Conservation (phyloP, 2,113 vertebrate species). For the Actenoides lindsayi region DNA sequence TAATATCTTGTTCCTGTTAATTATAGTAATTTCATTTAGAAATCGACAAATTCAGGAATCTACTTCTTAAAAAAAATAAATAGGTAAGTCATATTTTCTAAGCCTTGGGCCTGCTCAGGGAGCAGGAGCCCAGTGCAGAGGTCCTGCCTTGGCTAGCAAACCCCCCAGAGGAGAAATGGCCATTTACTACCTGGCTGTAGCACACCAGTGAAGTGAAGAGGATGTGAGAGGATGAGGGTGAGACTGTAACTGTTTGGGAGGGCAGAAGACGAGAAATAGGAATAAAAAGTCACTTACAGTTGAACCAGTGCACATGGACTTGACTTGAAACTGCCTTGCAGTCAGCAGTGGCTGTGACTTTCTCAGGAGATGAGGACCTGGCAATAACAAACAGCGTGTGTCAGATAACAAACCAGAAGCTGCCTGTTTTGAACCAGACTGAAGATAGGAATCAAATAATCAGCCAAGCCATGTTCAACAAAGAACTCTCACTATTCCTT, state of each 20-base stretch:
- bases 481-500: not conserved
- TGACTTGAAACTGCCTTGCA: not conserved
- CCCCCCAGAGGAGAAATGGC: not conserved
- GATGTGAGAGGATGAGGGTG: not conserved
- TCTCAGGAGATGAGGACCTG: not conserved
- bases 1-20: not conserved
- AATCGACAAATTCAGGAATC: not conserved
- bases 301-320: not conserved
- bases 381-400: not conserved
- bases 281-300: conserved; percentile 23
- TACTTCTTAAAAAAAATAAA: not conserved
- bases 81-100: not conserved
- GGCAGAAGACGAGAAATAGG: not conserved
- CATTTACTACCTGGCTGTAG: not conserved
- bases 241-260: not conserved
- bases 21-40: not conserved
- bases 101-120: not conserved
- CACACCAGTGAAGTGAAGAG: not conserved
- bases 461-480: not conserved
- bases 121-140: not conserved
- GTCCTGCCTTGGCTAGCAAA: not conserved
- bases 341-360: not conserved
- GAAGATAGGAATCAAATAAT: not conserved
- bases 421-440: not conserved
- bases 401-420: not conserved